Conservation (phyloP, 1,140 invertebrate genomes). For the Druon quercuslanigerum region DNA sequence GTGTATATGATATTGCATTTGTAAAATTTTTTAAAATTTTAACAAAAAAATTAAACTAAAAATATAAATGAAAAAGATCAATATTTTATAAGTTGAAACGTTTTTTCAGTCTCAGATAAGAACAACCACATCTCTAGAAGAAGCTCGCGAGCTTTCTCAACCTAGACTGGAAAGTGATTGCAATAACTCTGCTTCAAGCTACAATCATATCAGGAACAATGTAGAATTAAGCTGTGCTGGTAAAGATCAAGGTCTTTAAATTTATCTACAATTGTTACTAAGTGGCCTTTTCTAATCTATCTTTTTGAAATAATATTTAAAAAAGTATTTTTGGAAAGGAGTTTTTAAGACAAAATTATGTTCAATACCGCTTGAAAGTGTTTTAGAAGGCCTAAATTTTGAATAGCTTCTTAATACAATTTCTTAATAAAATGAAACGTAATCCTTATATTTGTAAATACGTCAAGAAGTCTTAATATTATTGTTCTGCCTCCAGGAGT, state of each 20-base stretch:
- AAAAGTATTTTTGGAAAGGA: too few species aligned
- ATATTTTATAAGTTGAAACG: constrained; percentile 36
- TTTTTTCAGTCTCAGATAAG: constrained; percentile 57
- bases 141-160: constrained; percentile 54
- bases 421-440: not conserved
- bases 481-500: constrained; percentile 60
- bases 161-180: constrained; percentile 56
- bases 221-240: constrained; percentile 70
- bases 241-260: constrained; percentile 69
- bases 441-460: not conserved
- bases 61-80: too few species aligned
- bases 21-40: too few species aligned
- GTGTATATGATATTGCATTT: too few species aligned
- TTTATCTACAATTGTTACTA: constrained; percentile 60
- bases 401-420: constrained; percentile 17
- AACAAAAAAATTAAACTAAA: too few species aligned
- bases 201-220: constrained; percentile 67
- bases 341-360: too few species aligned
- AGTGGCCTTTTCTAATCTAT: constrained; percentile 58
- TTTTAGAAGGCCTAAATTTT: too few species aligned
- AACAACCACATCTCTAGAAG: constrained; percentile 60
- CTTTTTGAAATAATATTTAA: not conserved
- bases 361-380: too few species aligned
- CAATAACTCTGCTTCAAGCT: constrained; percentile 57
- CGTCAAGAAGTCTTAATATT: not conserved